These are phyloP conservation scores for Sisyra nigra DNA, from an alignment of 2,888 invertebrate species.

Conservation along the genomic window DNA sequence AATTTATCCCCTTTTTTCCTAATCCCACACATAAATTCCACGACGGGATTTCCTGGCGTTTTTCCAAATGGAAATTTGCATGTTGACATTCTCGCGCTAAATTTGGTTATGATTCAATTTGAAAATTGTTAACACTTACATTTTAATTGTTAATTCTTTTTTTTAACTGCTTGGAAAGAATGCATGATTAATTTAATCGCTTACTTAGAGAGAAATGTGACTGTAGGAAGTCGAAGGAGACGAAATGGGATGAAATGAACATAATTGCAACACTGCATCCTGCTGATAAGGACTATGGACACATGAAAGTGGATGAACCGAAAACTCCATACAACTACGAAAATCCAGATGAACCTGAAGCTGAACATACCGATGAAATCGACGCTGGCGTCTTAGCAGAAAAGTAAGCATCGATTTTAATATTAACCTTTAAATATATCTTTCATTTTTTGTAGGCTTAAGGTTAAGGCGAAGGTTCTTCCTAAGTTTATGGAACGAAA, in stretches of 20 bases:
- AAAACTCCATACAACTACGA: slow-evolving; percentile 78
- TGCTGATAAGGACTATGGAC: slow-evolving; percentile 95
- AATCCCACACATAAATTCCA: too few species aligned
- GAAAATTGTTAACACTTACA: too few species aligned
- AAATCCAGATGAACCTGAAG: slow-evolving; percentile 22
- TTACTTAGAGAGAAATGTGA: background rate
- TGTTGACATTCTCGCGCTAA: background rate
- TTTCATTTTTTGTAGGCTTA: background rate
- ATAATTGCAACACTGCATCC: slow-evolving; percentile 97
- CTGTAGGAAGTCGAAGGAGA: slow-evolving; percentile 27
- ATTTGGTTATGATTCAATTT: background rate
- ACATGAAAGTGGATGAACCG: slow-evolving; percentile 97
- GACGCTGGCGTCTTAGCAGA: slow-evolving; percentile 62
- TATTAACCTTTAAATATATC: background rate
- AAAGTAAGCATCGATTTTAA: slow-evolving; percentile 34
- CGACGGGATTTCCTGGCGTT: too few species aligned
- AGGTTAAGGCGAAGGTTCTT: slow-evolving; percentile 19
- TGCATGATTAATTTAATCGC: background rate
- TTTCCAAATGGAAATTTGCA: background rate
- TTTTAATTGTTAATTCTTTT: slow-evolving; percentile 1
- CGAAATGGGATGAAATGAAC: slow-evolving; percentile 97
- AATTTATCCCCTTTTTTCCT: background rate
- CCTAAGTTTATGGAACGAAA: slow-evolving; percentile 30
- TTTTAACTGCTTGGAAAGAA: background rate
- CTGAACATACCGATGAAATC: slow-evolving; percentile 35